phyloP scores from a whole-genome alignment of 2,888 invertebrate genomes.

The Leptothorax acervorum region DNA sequence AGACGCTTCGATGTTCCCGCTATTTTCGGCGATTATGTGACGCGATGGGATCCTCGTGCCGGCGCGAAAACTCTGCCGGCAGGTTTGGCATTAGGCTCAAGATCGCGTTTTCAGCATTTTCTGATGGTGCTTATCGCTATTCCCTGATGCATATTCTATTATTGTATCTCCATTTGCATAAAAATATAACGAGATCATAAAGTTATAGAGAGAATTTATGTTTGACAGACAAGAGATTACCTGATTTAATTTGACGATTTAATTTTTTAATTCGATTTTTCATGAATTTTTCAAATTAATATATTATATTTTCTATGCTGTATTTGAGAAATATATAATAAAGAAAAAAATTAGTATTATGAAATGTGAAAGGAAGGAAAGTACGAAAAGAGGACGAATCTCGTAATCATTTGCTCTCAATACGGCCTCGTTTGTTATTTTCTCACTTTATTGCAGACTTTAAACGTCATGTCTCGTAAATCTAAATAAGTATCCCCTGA shows the following conservation, averaged over 20 bases:
- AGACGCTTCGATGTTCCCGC: slow-evolving; percentile 61
- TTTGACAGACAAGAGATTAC: background rate
- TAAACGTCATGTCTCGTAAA: background rate
- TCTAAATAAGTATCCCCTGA: background rate
- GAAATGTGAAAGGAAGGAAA: background rate
- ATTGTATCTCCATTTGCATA: background rate
- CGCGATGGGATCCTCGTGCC: slow-evolving; percentile 59
- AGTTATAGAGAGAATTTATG: background rate
- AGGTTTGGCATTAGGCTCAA: slow-evolving; percentile 57
- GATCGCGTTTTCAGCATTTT: slow-evolving; percentile 20
- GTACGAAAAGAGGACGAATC: background rate
- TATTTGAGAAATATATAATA: background rate
- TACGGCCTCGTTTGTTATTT: background rate
- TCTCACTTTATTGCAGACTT: background rate
- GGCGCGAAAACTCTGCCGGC: slow-evolving; percentile 30
- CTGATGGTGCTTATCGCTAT: background rate
- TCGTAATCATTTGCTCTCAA: background rate
- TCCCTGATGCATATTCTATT: background rate
- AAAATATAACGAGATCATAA: background rate
- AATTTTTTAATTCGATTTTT: background rate
- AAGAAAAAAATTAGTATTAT: background rate
- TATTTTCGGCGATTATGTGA: slow-evolving; percentile 68
- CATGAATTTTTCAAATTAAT: background rate
- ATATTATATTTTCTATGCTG: background rate
- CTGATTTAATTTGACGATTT: background rate